Evolutionary conservation across 2,113 vertebrate genomes (phyloP), one percentile per base, ranked within the genome.

Genomic region (Prinia subflava): DNA sequence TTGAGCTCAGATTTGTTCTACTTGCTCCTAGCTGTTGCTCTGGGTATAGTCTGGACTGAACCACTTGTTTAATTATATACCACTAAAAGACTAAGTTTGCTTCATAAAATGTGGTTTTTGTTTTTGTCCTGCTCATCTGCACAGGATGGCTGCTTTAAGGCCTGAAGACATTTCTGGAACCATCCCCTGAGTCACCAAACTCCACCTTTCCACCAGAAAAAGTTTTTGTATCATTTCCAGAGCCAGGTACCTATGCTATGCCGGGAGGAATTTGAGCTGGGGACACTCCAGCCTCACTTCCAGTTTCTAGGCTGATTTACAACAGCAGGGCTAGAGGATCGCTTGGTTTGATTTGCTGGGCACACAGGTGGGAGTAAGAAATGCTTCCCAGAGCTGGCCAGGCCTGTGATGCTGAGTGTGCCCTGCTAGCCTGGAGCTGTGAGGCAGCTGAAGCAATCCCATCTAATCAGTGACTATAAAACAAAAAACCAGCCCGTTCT

Each of bases 401-500:
- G 59, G 53, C 68, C 1, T 39, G 15, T 53, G 46, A 20, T 83
- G 63, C 57, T 50, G 75, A 90, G 64, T 59, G 16, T 93, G 79
- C 68, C 71, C 63, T 71, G 42, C 42, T 19, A 46, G 53, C 44
- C 83, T 35, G 60, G 74, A 78, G 73, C 47, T 73, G 67, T 11
- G 63, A 83, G 60, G 39, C 84, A 87, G 70, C 78, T 90, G 74
- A 56, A 88, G 84, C n/a, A 86, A 59, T 28, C 70, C 47, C 78
- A 57, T 87, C 92, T 90, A 35, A 93, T 89, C 95, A 87, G 88
- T 91, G 87, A 70, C 90, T 75, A 11, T 7, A 81, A 59, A 96
- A 92, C 74, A 88, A 87, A 90, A 90, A 84, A 57, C 8, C 92
- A 88, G 65, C 78, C 63, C 79, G 1, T 92, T 83, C 71, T 92